Evolutionary conservation across 2,888 invertebrate species (phyloP).

Genomic region (Leucophenga montana): DNA sequence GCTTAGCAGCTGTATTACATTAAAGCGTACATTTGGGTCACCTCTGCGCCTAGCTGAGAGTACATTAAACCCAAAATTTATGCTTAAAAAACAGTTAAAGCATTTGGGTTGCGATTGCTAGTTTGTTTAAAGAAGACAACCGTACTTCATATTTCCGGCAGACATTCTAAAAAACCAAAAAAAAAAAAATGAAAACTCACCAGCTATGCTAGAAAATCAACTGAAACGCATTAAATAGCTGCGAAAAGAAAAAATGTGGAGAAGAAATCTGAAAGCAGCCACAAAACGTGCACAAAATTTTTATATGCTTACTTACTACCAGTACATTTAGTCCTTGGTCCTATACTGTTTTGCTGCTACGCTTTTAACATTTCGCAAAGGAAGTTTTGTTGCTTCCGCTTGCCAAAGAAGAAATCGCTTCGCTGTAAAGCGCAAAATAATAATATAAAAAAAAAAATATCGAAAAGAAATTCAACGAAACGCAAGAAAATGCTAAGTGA

Average conservation of each 20-base stretch:
- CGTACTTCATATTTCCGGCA: not conserved
- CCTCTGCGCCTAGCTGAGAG: no score
- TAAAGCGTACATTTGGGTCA: no score
- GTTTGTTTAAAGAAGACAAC: no score
- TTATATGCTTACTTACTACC: constrained; percentile 8
- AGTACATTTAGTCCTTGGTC: constrained; percentile 20
- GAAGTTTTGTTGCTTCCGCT: constrained; percentile 5
- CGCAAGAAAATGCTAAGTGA: constrained; percentile 53
- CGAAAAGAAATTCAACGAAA: constrained; percentile 36
- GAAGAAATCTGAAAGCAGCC: constrained; percentile 12
- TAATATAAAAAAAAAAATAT: constrained; percentile 4
- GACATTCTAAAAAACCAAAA: constrained; percentile 13
- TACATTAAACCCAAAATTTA: no score
- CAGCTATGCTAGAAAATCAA: constrained; percentile 4
- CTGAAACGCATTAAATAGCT: constrained; percentile 19
- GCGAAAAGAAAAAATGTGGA: constrained; percentile 8
- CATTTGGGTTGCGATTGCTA: no score
- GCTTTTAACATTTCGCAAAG: not conserved
- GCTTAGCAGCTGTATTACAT: no score
- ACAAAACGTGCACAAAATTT: constrained; percentile 15
- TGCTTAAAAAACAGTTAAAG: no score
- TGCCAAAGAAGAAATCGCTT: not conserved
- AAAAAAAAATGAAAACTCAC: constrained; percentile 3
- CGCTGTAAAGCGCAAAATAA: not conserved
- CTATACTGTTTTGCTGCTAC: constrained; percentile 37